Conservation (phyloP, 2,113 vertebrate genomes). For the Festucalex cinctus region DNA sequence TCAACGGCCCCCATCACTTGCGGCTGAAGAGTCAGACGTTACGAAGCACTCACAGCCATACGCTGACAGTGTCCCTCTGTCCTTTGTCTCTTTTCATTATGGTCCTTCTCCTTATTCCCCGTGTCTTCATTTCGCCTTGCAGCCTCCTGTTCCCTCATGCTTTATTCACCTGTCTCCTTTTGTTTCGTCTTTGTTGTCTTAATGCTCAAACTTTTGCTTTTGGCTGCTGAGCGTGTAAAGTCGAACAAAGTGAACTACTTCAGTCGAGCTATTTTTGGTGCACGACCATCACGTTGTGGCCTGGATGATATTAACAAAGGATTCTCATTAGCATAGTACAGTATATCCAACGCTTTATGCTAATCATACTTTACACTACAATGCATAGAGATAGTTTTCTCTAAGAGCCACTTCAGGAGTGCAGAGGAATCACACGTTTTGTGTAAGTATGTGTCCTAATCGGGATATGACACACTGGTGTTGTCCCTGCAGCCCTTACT, state of each 20-base stretch:
- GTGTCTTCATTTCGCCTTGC: conserved; percentile 17
- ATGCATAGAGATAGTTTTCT: not conserved
- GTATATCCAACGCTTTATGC: not conserved
- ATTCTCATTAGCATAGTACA: not conserved
- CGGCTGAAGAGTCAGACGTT: conserved; percentile 54
- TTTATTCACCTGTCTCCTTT: conserved; percentile 33
- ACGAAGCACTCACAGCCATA: conserved; percentile 50
- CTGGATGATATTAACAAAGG: conserved; percentile 37
- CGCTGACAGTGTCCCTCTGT: conserved; percentile 60
- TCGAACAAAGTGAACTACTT: not conserved
- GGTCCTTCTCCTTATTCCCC: conserved; percentile 19
- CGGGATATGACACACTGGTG: conserved; percentile 29
- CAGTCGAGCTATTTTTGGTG: conserved; percentile 32
- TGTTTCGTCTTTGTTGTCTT: conserved; percentile 15
- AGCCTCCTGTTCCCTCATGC: conserved; percentile 14
- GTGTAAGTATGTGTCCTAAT: conserved; percentile 2
- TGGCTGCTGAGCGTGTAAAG: conserved; percentile 2
- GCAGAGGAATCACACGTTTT: too few relatives aligned
- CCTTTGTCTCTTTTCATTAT: conserved; percentile 61
- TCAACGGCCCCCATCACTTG: conserved; percentile 45
- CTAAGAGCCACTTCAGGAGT: conserved; percentile 14
- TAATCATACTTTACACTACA: too few relatives aligned
- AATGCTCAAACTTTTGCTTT: conserved; percentile 12
- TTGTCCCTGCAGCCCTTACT: conserved; percentile 20
- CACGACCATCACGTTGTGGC: conserved; percentile 6